Evolutionary conservation across 2,888 invertebrate species (phyloP), one percentile per base, ranked within the genome.

Genomic region (Phengaris alcon): DNA sequence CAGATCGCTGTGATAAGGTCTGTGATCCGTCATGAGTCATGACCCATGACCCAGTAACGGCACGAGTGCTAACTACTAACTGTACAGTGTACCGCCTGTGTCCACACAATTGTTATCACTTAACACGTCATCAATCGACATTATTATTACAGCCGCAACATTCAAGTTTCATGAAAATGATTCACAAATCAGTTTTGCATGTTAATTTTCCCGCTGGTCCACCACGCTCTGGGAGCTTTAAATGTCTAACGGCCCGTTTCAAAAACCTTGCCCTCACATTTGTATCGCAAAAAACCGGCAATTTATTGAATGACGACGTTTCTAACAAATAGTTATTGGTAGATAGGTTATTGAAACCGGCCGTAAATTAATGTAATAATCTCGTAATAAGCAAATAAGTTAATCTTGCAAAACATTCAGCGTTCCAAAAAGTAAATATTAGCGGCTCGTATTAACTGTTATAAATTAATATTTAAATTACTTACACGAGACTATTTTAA

Each of bases 11-110:
- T 64, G 64, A 64, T 64, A 64, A 13, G 64, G 64, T 64, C 35
- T 64, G 64, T 64, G 64, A 64, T 64, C 64, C 64, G 64, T 64
- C 64, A 64, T 64, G 22, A 22, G 64, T 64, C 64, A 64, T 64
- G 22, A 22, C 22, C 22, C 22, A 22, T 22, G 64, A 64, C 64
- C 64, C 64, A 64, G 35, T 64, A 64, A 44, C 64, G 48, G 12
- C 22, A 22, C n/a, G 48, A n/a, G 48, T 48, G 68, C 68, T 48
- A 68, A 68, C 68, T 48, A 48, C 69, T 69, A 69, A 69, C 69
- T 69, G 69, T 69, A 68, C 68, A 6, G 35, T 12, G 35, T 48
- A 15, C 69, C 8, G 15, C 5, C 48, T n/a, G 48, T 15, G 69
- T 69, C 69, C 48, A 69, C n/a, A 69, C 48, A 48, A 48, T n/a